Conservation (phyloP, 2,888 invertebrate genomes). For the Xestia ashworthii region DNA sequence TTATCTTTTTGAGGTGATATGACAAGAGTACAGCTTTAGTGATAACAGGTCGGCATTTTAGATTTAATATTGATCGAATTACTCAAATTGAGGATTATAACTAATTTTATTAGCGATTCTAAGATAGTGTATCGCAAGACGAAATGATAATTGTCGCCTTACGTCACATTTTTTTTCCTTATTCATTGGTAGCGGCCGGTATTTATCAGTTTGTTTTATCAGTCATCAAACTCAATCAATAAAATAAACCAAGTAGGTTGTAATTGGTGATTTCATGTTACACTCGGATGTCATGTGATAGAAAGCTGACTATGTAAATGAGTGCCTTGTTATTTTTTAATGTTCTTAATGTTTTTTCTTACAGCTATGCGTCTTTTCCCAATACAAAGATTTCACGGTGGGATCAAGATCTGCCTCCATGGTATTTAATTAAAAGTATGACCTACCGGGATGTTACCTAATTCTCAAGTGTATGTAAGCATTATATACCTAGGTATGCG, state of each 20-base stretch:
- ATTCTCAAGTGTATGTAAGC: conserved; percentile 67
- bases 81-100: conserved; percentile 47
- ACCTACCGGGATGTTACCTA: conserved; percentile 68
- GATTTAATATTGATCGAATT: conserved; percentile 38
- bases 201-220: conserved; percentile 36
- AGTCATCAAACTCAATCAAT: conserved; percentile 43
- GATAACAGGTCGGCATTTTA: conserved; percentile 49
- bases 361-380: conserved; percentile 97
- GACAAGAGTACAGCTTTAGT: conserved; percentile 56
- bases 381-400: conserved; percentile 98
- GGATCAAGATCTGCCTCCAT: conserved; percentile 94
- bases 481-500: conserved; percentile 66
- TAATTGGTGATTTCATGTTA: conserved; percentile 8
- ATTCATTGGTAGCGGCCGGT: neutral
- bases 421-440: conserved; percentile 88
- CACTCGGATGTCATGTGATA: neutral
- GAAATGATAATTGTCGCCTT: conserved; percentile 2
- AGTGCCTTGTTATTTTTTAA: conserved; percentile 13
- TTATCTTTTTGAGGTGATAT: conserved; percentile 65
- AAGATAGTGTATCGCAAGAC: conserved; percentile 37
- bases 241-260: neutral
- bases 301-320: neutral
- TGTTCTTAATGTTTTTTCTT: conserved; percentile 77
- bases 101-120: conserved; percentile 49
- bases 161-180: conserved; percentile 24